Conservation (phyloP, 1,140 invertebrate genomes). For the Drosophila grimshawi region DNA sequence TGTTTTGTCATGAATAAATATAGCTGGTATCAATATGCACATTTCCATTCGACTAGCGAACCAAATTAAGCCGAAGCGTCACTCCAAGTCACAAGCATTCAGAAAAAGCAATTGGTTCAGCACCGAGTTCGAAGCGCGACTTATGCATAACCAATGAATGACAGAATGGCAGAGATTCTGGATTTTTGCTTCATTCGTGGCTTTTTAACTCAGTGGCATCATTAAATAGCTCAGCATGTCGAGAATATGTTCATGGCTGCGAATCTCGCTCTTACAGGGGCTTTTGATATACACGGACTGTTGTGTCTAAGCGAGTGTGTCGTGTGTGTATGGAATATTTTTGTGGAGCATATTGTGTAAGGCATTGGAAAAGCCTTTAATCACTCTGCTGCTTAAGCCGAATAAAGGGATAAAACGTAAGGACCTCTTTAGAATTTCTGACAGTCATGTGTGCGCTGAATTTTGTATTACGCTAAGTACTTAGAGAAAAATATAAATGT, state of each 20-base stretch:
- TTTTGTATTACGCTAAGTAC: background rate
- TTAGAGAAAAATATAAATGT: background rate
- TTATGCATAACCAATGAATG: conserved; percentile 66
- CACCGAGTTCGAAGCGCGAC: conserved; percentile 8
- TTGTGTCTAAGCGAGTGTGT: conserved; percentile 5
- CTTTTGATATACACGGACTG: conserved; percentile 3
- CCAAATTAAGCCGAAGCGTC: conserved; percentile 22
- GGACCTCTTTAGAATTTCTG: background rate
- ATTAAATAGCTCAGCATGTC: conserved; percentile 70
- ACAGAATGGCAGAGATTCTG: conserved; percentile 31
- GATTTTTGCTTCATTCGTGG: conserved; percentile 47
- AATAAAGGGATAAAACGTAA: conserved; percentile 1
- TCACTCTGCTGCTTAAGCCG: conserved; percentile 6
- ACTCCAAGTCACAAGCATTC: conserved; percentile 14
- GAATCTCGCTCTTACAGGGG: background rate
- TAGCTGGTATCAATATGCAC: conserved; percentile 7
- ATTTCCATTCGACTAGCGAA: conserved; percentile 41
- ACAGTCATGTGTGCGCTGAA: conserved; percentile 1
- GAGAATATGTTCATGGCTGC: conserved; percentile 60
- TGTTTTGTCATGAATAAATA: conserved; percentile 18
- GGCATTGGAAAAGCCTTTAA: conserved; percentile 28
- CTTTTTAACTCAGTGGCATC: conserved; percentile 60
- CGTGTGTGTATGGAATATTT: conserved; percentile 24
- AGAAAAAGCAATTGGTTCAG: conserved; percentile 1
- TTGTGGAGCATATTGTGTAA: conserved; percentile 2